Evolutionary conservation across 2,888 invertebrate genomes (phyloP).

Genomic region (Leptinotarsa tumamoca): DNA sequence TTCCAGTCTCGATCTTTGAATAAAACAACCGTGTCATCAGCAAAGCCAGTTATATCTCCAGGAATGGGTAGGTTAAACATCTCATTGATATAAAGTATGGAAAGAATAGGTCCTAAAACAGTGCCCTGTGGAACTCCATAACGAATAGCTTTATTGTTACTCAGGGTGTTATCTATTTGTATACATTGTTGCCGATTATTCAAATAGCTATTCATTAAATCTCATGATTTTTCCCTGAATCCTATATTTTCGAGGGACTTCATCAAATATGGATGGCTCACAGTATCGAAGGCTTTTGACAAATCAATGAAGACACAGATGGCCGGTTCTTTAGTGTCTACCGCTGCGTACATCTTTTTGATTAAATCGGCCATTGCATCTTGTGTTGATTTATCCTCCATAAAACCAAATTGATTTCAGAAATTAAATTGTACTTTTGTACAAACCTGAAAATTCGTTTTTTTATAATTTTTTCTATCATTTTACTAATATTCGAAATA

Average conservation of each 20-base stretch:
- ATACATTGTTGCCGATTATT: constrained; percentile 22
- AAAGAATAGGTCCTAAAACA: constrained; percentile 14
- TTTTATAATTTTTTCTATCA: background rate
- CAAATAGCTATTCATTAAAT: constrained; percentile 18
- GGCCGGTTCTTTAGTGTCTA: constrained; percentile 15
- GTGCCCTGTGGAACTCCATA: constrained; percentile 25
- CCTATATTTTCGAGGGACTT: constrained; percentile 25
- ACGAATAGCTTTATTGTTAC: constrained; percentile 11
- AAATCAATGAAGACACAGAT: constrained; percentile 30
- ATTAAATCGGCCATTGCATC: constrained; percentile 12
- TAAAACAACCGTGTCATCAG: too few relatives aligned
- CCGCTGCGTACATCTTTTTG: constrained; percentile 10
- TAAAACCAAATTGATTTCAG: background rate
- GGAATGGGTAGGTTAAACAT: too few relatives aligned
- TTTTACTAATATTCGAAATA: background rate
- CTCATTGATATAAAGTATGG: constrained; percentile 13
- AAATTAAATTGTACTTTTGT: background rate
- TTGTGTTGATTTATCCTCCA: background rate
- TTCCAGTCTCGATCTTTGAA: too few relatives aligned
- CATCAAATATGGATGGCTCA: constrained; percentile 26
- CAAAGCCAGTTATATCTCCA: too few relatives aligned
- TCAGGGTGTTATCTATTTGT: constrained; percentile 21
- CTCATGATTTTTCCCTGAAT: constrained; percentile 17
- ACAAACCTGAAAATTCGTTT: background rate
- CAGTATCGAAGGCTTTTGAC: background rate